phyloP scores from a whole-genome alignment of 2,113 vertebrate genomes.

The Lota lota region DNA sequence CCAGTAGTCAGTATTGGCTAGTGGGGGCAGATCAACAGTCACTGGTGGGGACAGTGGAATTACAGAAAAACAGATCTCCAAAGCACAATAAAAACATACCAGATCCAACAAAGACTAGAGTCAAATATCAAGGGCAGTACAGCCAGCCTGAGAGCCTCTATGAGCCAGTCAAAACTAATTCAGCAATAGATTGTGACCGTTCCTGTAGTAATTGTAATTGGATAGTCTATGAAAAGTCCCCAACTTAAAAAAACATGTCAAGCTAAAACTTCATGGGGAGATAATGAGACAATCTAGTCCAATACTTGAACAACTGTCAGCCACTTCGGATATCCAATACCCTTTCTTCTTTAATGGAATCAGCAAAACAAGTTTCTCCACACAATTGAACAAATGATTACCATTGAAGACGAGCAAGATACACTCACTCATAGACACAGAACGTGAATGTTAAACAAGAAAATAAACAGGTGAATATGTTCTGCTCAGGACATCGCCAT shows the following conservation, averaged over 20 bases:
- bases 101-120: too few species aligned
- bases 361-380: not conserved
- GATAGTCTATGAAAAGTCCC: constrained; percentile 1
- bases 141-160: not conserved
- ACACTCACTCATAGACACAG: constrained; percentile 1
- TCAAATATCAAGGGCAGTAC: too few species aligned
- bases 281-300: not conserved
- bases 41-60: constrained; percentile 25
- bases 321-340: not conserved
- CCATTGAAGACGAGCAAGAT: not conserved
- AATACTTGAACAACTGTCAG: not conserved
- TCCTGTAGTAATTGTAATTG: not conserved
- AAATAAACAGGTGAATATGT: not conserved
- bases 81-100: constrained; percentile 12
- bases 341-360: not conserved
- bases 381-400: constrained; percentile 10
- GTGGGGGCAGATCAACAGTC: constrained; percentile 17
- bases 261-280: not conserved
- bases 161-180: not conserved
- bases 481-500: not conserved
- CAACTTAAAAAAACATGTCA: constrained; percentile 11
- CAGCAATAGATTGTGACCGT: constrained; percentile 4
- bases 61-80: constrained; percentile 9
- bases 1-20: not conserved
- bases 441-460: not conserved